Conservation (phyloP, 2,888 invertebrate genomes). For the Eulithis testata region DNA sequence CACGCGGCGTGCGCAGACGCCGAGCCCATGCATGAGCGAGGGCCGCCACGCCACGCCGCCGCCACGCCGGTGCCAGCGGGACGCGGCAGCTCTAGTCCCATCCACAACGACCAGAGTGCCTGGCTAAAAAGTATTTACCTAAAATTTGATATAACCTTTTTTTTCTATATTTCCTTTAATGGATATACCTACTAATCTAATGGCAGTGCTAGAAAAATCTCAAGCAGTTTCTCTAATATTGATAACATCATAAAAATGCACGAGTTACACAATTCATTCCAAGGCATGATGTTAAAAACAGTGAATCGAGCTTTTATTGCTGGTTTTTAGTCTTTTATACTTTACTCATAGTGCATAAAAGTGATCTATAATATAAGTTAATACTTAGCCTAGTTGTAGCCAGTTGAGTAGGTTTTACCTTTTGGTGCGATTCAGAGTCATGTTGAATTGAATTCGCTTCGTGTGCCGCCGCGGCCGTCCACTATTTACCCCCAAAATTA, state of each 20-base stretch:
- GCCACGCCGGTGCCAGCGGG: conserved; percentile 25
- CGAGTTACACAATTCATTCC: not conserved
- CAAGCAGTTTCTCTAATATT: not conserved
- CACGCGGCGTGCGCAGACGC: conserved; percentile 22
- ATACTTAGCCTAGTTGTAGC: no score
- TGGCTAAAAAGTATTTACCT: conserved; percentile 32
- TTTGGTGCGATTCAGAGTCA: conserved; percentile 7
- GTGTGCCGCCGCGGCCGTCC: conserved; percentile 29
- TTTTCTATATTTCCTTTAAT: not conserved
- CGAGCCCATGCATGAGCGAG: conserved; percentile 15
- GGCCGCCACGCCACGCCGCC: conserved; percentile 27
- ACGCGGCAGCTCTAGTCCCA: conserved; percentile 31
- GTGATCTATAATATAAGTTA: no score
- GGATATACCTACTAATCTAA: not conserved
- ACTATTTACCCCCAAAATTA: conserved; percentile 67
- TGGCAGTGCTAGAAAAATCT: no score
- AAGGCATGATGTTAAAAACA: conserved; percentile 11
- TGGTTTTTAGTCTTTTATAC: no score
- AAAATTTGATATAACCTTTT: not conserved
- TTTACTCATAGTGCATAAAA: no score
- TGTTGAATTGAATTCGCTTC: conserved; percentile 22
- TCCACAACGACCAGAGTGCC: conserved; percentile 25
- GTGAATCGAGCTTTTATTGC: conserved; percentile 1
- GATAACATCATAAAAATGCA: conserved; percentile 10
- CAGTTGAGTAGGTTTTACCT: not conserved